Percentiles rank a stretch among this genome's conserved stretches.
These are phyloP conservation scores for Oncorhynchus masou DNA, from an alignment of 2,113 vertebrate species.

Conservation along the genomic window DNA sequence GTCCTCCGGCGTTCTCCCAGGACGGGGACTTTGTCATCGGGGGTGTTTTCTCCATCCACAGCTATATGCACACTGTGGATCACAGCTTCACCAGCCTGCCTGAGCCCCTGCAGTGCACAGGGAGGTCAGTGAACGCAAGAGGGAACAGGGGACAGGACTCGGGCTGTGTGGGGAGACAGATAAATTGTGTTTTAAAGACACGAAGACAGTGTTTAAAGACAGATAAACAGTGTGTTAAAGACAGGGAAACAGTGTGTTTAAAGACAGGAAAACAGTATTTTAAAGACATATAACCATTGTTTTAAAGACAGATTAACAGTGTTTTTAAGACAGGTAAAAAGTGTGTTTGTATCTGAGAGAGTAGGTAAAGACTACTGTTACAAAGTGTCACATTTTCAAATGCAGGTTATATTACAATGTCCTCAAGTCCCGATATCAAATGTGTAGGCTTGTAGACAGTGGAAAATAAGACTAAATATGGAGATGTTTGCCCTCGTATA, in stretches of 20 bases:
- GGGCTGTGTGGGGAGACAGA: neutral
- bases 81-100: slow-evolving; percentile 56
- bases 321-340: neutral
- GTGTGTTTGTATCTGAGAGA: too few relatives aligned
- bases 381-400: too few relatives aligned
- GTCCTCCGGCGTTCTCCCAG: slow-evolving; percentile 47
- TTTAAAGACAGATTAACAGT: too few relatives aligned
- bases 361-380: too few relatives aligned
- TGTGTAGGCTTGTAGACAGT: too few relatives aligned
- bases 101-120: slow-evolving; percentile 52
- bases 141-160: neutral
- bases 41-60: slow-evolving; percentile 64
- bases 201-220: too few relatives aligned
- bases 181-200: too few relatives aligned
- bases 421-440: too few relatives aligned
- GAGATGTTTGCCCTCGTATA: neutral
- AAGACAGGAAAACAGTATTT: too few relatives aligned
- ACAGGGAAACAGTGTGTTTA: neutral
- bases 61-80: slow-evolving; percentile 37
- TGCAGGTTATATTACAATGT: neutral
- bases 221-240: too few relatives aligned
- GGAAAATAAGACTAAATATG: neutral
- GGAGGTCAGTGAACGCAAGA: slow-evolving; percentile 60
- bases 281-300: neutral
- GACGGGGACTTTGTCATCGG: slow-evolving; percentile 67